Evolutionary conservation across 2,113 vertebrate species (phyloP).

Genomic region (Eira barbara): DNA sequence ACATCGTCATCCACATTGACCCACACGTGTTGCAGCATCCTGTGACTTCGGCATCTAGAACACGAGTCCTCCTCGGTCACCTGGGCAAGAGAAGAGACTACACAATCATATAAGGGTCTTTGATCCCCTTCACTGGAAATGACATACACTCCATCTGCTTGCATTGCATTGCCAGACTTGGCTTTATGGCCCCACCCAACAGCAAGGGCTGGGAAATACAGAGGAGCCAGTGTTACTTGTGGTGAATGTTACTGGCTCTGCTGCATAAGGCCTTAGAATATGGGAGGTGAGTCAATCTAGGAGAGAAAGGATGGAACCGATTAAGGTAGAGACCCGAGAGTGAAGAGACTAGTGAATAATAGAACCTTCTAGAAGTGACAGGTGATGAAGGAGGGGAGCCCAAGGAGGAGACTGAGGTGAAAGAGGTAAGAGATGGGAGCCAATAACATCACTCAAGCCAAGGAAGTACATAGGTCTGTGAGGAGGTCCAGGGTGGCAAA

Average conservation of each 20-base stretch:
- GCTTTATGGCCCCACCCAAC: not conserved
- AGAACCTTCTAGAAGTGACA: not conserved
- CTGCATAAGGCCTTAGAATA: not conserved
- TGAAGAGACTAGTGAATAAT: not conserved
- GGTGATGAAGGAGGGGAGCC: not conserved
- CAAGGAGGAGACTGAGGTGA: not conserved
- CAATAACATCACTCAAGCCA: not conserved
- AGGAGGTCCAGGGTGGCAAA: not conserved
- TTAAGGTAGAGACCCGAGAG: not conserved
- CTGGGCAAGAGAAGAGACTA: not conserved
- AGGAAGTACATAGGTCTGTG: not conserved
- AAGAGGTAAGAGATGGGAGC: not conserved
- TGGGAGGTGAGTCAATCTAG: not conserved
- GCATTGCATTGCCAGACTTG: not conserved
- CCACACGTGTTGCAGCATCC: not conserved
- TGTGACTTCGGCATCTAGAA: not conserved
- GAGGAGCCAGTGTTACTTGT: not conserved
- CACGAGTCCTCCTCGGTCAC: not conserved
- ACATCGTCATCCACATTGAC: too few species aligned
- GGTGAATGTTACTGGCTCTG: not conserved
- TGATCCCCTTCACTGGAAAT: not conserved
- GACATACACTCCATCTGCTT: not conserved
- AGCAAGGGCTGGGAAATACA: not conserved
- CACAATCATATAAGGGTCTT: not conserved
- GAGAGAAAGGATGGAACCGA: not conserved